These are phyloP conservation scores for Acromyrmex charruanus DNA, from an alignment of 1,140 invertebrate species.

Conservation along the genomic window DNA sequence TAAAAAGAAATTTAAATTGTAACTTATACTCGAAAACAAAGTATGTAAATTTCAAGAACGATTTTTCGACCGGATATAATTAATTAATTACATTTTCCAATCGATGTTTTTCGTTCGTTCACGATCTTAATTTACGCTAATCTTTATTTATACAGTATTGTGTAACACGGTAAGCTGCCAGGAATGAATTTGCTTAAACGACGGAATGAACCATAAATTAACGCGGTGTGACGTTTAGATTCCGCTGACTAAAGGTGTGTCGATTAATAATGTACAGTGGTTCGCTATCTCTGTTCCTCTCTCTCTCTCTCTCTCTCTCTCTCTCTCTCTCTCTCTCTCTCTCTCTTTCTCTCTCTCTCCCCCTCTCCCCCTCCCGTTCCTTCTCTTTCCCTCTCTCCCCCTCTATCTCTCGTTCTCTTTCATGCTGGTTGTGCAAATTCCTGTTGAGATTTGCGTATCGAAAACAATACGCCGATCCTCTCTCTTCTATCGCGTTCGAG, in stretches of 20 bases:
- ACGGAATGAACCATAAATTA: constrained; percentile 64
- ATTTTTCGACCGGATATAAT: constrained; percentile 21
- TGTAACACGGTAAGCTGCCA: constrained; percentile 53
- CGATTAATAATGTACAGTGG: constrained; percentile 56
- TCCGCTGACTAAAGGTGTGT: constrained; percentile 62
- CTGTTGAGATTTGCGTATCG: constrained; percentile 62
- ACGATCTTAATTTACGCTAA: constrained; percentile 51
- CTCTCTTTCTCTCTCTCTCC: background rate
- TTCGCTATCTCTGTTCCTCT: constrained; percentile 53
- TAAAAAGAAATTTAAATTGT: background rate
- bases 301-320: background rate
- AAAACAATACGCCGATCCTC: constrained; percentile 62
- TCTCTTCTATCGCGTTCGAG: constrained; percentile 39
- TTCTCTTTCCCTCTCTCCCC: background rate
- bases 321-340: background rate
- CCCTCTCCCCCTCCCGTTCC: background rate
- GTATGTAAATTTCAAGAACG: background rate
- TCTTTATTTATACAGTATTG: constrained; percentile 57
- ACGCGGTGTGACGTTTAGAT: constrained; percentile 61
- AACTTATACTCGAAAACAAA: background rate
- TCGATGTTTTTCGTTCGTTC: background rate
- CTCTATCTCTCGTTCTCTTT: background rate
- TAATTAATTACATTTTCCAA: constrained; percentile 43
- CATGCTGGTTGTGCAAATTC: constrained; percentile 43
- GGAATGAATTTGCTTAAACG: constrained; percentile 65